phyloP scores from a whole-genome alignment of 2,797 vertebrate species.

The Halcyon smyrnensis region DNA sequence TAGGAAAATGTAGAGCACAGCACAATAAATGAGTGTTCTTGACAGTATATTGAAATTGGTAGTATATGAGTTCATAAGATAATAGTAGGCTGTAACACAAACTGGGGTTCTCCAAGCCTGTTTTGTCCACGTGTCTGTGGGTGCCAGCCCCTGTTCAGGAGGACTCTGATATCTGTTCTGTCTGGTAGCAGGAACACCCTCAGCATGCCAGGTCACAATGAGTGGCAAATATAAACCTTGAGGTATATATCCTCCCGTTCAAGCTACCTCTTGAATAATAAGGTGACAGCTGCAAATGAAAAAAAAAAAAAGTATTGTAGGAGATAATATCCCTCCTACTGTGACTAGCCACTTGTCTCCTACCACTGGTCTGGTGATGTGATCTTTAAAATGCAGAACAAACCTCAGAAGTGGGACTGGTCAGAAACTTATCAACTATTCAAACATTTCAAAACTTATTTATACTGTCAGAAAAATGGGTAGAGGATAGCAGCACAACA shows the following conservation, averaged over 20 bases:
- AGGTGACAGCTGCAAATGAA: neutral
- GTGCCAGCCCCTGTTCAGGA: neutral
- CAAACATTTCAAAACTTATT: neutral
- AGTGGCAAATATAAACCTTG: conserved; percentile 52
- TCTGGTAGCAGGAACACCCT: conserved; percentile 36
- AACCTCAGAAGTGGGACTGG: neutral
- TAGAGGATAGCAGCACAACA: neutral
- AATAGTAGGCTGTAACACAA: neutral
- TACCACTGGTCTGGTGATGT: neutral
- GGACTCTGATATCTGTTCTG: neutral
- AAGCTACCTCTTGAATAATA: neutral
- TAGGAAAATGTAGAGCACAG: neutral
- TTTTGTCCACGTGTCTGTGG: neutral
- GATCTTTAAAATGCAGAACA: neutral
- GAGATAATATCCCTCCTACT: neutral
- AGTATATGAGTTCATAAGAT: neutral
- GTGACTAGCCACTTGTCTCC: neutral
- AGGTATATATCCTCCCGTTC: conserved; percentile 20
- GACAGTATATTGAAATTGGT: neutral
- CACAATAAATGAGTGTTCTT: neutral
- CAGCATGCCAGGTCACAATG: conserved; percentile 12
- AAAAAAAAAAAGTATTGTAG: neutral
- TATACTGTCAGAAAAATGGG: neutral
- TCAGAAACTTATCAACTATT: neutral
- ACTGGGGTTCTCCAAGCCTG: neutral